These are phyloP conservation scores for Tolypeutes matacus DNA, from an alignment of 2,797 vertebrate genomes.

Conservation along the genomic window DNA sequence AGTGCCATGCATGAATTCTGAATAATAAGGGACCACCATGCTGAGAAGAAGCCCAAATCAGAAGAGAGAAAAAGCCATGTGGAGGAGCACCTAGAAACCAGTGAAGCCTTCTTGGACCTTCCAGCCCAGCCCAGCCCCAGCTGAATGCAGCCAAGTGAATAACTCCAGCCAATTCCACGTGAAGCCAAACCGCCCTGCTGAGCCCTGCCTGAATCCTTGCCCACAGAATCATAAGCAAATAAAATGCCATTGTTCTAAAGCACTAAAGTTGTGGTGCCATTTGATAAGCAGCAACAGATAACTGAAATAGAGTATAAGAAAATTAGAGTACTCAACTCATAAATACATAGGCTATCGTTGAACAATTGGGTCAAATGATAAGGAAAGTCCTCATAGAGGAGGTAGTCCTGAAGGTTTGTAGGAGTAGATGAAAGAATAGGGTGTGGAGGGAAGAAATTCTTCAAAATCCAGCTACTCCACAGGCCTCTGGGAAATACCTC, in stretches of 20 bases:
- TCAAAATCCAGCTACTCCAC: not conserved
- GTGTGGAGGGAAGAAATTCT: not conserved
- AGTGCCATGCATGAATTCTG: not conserved
- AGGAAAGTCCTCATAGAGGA: not conserved
- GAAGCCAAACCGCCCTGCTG: not conserved
- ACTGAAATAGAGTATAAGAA: not conserved
- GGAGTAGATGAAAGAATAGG: not conserved
- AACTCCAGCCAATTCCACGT: not conserved
- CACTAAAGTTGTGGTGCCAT: not conserved
- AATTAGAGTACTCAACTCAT: not conserved
- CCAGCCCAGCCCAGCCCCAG: too few relatives aligned
- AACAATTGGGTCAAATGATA: not conserved
- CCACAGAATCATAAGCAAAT: not conserved
- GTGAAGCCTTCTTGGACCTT: not conserved
- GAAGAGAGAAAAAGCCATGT: not conserved
- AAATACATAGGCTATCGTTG: not conserved
- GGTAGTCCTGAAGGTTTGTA: not conserved
- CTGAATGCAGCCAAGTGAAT: not conserved
- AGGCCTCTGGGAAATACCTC: not conserved
- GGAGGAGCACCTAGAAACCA: not conserved
- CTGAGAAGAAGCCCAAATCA: not conserved
- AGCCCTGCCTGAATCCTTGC: not conserved
- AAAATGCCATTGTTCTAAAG: not conserved
- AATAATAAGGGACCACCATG: not conserved
- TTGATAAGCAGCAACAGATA: not conserved